Evolutionary conservation across 35 echinoderm and acorn worm genomes (phyloP).

Genomic region (Acanthaster planci): DNA sequence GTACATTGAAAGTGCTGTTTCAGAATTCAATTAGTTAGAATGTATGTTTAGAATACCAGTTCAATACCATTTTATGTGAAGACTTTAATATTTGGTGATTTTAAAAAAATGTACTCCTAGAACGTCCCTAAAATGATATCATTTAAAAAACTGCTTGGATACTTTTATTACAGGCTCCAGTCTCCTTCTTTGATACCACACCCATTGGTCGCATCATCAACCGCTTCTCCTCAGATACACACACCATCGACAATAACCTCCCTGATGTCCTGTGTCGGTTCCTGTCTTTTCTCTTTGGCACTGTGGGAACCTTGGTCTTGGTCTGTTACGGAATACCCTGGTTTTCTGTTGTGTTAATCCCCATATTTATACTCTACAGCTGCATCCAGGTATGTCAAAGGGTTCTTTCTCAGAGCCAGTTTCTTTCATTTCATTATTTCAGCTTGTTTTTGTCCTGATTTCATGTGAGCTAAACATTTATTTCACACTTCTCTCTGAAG

Average conservation of each 20-base stretch:
- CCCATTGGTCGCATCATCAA: conserved; percentile 92
- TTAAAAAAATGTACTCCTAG: too few relatives aligned
- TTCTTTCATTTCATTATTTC: too few relatives aligned
- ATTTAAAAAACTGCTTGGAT: not conserved
- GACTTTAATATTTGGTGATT: too few relatives aligned
- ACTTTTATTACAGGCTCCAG: conserved; percentile 69
- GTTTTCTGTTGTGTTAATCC: conserved; percentile 79
- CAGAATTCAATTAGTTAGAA: too few relatives aligned
- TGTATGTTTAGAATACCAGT: too few relatives aligned
- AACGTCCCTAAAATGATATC: too few relatives aligned
- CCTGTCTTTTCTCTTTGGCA: conserved; percentile 70
- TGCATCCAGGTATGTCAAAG: conserved; percentile 72
- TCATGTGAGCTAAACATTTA: too few relatives aligned
- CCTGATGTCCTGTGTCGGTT: conserved; percentile 83
- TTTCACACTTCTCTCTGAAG: too few relatives aligned
- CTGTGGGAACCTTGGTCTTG: conserved; percentile 69
- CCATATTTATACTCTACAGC: conserved; percentile 69
- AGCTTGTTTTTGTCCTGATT: too few relatives aligned
- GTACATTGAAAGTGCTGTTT: too few relatives aligned
- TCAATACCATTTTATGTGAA: too few relatives aligned
- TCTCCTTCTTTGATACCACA: conserved; percentile 85
- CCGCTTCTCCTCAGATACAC: conserved; percentile 91
- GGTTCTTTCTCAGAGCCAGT: too few relatives aligned
- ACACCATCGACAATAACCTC: conserved; percentile 74
- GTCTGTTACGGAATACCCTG: conserved; percentile 92